phyloP scores from a whole-genome alignment of 1,140 invertebrate genomes.

The Trichonephila clavipes region DNA sequence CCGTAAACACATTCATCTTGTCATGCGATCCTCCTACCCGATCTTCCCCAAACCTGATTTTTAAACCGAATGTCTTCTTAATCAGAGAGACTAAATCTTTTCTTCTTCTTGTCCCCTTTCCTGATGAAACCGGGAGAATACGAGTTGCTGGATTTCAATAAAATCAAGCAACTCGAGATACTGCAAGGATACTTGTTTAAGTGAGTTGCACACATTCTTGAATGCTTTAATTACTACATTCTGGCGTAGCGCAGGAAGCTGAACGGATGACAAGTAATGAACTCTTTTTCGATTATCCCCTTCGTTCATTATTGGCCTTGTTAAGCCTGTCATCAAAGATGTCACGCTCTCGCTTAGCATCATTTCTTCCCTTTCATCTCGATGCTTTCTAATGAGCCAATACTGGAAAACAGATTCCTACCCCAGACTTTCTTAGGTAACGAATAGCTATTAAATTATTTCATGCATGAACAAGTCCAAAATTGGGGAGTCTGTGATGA shows the following conservation, averaged over 20 bases:
- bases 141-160: background rate
- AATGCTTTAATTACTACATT: slow-evolving; percentile 46
- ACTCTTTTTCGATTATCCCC: slow-evolving; percentile 61
- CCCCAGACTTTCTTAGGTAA: slow-evolving; percentile 11
- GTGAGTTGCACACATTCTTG: slow-evolving; percentile 34
- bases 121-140: background rate
- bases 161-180: background rate
- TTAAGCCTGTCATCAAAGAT: slow-evolving; percentile 61
- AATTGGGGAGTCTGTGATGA: slow-evolving; percentile 44
- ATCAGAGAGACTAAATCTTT: background rate
- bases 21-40: slow-evolving; percentile 3
- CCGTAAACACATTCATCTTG: slow-evolving; percentile 47
- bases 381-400: slow-evolving; percentile 55
- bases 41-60: slow-evolving; percentile 18
- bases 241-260: slow-evolving; percentile 11
- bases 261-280: slow-evolving; percentile 62
- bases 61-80: slow-evolving; percentile 37
- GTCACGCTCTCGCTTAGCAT: slow-evolving; percentile 27
- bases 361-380: slow-evolving; percentile 38
- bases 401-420: slow-evolving; percentile 33
- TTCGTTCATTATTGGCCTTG: slow-evolving; percentile 63
- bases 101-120: background rate
- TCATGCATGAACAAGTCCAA: slow-evolving; percentile 51
- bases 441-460: slow-evolving; percentile 63
- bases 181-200: slow-evolving; percentile 2